Conservation (phyloP, 1,140 invertebrate species). For the Phymorhynchus buccinoides region DNA sequence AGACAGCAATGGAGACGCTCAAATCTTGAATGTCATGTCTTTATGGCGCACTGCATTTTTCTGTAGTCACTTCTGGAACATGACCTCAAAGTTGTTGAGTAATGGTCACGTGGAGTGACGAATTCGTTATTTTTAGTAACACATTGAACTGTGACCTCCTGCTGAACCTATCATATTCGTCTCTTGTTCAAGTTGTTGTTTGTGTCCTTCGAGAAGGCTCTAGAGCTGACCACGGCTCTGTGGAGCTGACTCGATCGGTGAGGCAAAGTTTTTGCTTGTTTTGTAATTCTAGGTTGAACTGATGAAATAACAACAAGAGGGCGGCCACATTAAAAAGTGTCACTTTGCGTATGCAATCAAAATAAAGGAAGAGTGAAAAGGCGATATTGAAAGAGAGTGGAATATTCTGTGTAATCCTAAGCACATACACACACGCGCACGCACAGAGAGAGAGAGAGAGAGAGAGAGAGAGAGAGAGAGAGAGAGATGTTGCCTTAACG, state of each 20-base stretch:
- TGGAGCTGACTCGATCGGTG: too few relatives aligned
- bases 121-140: conserved; percentile 15
- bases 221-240: too few relatives aligned
- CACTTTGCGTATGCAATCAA: too few relatives aligned
- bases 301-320: too few relatives aligned
- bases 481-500: not conserved
- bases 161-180: not conserved
- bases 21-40: not conserved
- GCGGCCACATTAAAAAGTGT: too few relatives aligned
- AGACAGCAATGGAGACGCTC: not conserved
- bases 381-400: too few relatives aligned
- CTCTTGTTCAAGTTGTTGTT: not conserved
- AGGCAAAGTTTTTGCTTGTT: too few relatives aligned
- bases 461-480: not conserved
- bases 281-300: too few relatives aligned
- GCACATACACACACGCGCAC: not conserved
- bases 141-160: conserved; percentile 11
- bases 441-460: too few relatives aligned
- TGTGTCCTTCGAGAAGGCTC: not conserved
- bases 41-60: not conserved
- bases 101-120: conserved; percentile 27
- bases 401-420: too few relatives aligned
- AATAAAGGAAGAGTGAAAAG: too few relatives aligned
- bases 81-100: not conserved
- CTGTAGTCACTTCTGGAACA: not conserved